Evolutionary conservation across 2,797 vertebrate species (phyloP).

Genomic region (Myioborus miniatus): DNA sequence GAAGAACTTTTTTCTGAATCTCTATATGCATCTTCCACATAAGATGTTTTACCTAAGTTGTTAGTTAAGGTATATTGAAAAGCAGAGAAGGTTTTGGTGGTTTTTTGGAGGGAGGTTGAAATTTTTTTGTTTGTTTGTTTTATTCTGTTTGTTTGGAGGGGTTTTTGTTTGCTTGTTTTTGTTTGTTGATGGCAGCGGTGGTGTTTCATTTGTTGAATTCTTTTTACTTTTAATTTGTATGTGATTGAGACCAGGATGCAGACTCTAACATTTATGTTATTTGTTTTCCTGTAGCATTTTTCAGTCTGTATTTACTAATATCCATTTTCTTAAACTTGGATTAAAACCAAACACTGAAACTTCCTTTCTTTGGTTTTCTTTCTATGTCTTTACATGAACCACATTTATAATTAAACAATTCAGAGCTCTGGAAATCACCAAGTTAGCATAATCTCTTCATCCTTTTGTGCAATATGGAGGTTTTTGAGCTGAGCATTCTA

Average conservation of each 20-base stretch:
- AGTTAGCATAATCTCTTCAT: neutral
- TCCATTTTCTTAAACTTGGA: neutral
- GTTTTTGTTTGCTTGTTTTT: neutral
- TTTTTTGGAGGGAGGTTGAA: too few species aligned
- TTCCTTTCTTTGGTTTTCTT: neutral
- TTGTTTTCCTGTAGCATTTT: neutral
- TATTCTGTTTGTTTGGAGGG: neutral
- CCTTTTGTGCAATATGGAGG: neutral
- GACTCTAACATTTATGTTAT: neutral
- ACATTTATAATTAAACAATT: neutral
- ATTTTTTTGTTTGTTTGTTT: neutral
- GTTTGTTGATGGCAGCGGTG: neutral
- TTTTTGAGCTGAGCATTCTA: neutral
- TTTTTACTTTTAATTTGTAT: neutral
- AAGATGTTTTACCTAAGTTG: neutral
- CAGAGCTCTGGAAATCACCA: neutral
- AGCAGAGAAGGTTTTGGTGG: neutral
- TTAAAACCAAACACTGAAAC: neutral
- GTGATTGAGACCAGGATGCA: neutral
- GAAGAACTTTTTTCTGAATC: neutral
- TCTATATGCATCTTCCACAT: neutral
- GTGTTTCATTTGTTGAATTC: neutral
- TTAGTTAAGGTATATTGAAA: neutral
- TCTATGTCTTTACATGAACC: neutral
- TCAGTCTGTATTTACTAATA: neutral